A percentile compares a stretch with the other conserved stretches of the same genome.
These are phyloP conservation scores for Chaetorhynchus papuensis DNA, from an alignment of 2,113 vertebrate species.

Conservation along the genomic window DNA sequence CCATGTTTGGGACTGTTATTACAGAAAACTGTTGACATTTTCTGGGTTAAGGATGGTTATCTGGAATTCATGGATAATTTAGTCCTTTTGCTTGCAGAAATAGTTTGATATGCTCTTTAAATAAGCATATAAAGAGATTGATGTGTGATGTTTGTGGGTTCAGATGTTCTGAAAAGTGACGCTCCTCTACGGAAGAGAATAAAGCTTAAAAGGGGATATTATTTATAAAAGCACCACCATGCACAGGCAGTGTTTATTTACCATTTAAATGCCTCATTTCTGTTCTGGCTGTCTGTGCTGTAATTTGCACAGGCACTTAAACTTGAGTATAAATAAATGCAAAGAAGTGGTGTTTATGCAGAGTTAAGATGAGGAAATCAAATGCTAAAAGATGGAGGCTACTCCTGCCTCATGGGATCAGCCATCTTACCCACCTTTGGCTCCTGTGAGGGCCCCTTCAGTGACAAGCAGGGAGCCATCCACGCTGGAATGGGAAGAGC, in stretches of 20 bases:
- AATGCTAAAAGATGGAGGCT: background rate
- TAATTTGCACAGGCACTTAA: conserved; percentile 71
- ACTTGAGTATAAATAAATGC: conserved; percentile 48
- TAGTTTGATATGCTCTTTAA: conserved; percentile 47
- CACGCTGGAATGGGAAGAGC: background rate
- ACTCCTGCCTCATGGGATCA: background rate
- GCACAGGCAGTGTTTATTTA: conserved; percentile 63
- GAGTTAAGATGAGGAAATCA: conserved; percentile 34
- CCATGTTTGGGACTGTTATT: background rate
- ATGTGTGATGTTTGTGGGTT: conserved; percentile 17
- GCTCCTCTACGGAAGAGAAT: conserved; percentile 20
- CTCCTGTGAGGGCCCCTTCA: background rate
- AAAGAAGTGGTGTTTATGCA: conserved; percentile 39
- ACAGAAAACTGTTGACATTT: conserved; percentile 28
- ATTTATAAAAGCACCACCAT: conserved; percentile 55
- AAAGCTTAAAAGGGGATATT: conserved; percentile 50
- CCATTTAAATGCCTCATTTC: conserved; percentile 67
- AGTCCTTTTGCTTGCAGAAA: conserved; percentile 47
- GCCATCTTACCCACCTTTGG: background rate
- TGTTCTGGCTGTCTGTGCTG: conserved; percentile 61
- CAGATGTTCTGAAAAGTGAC: conserved; percentile 51
- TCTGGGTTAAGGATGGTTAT: conserved; percentile 14
- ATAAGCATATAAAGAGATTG: conserved; percentile 22
- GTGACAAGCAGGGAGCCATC: background rate
- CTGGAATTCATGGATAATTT: conserved; percentile 54